Conservation (phyloP, 2,888 invertebrate genomes). For the Zootermopsis nevadensis region DNA sequence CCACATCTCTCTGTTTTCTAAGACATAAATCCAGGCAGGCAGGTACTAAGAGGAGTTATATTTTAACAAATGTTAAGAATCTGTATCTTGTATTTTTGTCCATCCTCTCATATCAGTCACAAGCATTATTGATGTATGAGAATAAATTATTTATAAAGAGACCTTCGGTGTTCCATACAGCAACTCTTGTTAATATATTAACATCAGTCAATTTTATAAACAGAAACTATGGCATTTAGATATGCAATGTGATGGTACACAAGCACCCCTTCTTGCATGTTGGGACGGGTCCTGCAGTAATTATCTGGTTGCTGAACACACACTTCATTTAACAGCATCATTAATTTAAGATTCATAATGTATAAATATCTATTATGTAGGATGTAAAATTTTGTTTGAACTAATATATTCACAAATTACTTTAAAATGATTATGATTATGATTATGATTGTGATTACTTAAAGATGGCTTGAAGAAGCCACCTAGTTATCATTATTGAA, state of each 20-base stretch:
- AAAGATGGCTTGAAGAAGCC: too few relatives aligned
- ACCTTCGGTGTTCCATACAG: not conserved
- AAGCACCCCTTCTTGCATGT: not conserved
- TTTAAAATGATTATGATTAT: too few relatives aligned
- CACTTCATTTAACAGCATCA: too few relatives aligned
- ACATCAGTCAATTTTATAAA: not conserved
- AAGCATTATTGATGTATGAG: not conserved
- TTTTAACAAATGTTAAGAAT: slow-evolving; percentile 6
- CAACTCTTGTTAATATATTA: not conserved
- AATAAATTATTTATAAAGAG: slow-evolving; percentile 6
- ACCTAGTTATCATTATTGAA: too few relatives aligned
- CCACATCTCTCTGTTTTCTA: not conserved
- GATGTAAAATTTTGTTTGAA: too few relatives aligned
- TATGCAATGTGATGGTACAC: not conserved
- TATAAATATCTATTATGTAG: too few relatives aligned
- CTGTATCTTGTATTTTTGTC: slow-evolving; percentile 34
- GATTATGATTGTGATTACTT: too few relatives aligned
- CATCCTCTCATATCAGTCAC: not conserved
- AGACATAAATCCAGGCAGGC: not conserved
- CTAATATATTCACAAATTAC: too few relatives aligned
- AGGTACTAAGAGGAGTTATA: not conserved
- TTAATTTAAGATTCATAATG: too few relatives aligned
- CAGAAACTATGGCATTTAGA: not conserved
- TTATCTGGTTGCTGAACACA: too few relatives aligned
- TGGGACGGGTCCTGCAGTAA: not conserved